Base-by-base conservation (phyloP, 2,113 vertebrate genomes). In the Brachypteracias leptosomus region DNA sequence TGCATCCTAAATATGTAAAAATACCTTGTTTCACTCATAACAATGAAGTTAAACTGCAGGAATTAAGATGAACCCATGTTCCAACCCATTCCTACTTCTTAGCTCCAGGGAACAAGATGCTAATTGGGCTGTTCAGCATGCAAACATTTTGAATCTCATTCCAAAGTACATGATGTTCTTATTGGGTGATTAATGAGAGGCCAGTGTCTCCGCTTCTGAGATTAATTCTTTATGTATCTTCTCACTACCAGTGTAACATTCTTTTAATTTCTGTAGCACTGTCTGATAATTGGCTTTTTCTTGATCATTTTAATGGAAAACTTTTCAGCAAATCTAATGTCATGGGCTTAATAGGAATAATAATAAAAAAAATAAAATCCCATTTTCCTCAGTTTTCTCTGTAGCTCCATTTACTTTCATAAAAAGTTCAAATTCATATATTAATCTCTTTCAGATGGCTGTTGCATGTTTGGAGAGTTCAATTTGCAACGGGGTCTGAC, bases 271-370 rank as follows among this genome's bases (percentile, higher is more conserved):
- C 85, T 91, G 58, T 79, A 88, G 49, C 40, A 55, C 81, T 91
- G 70, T 74, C 74, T 90, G 75, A 85, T 91, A 93, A 93, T 91
- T 94, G 71, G 40, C 46, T 76, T 8, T 62, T 90, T 94, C 96
- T 95, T 94, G 88, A 96, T 93, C 67, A 82, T 90, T 93, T 85
- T 90, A 95, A 94, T 83, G 46, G 82, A 88, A 94, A 88, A 73
- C 8, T 82, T 92, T 83, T 79, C 71, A 93, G 36, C 51, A 95
- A 92, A 90, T 80, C 75, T 90, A 73, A 93, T 85, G 61, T 87
- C 77, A 91, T 72, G 55, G 62, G 7, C 40, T 83, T 90, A 94
- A 78, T 51, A 94, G 85, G 26, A 85, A 85, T 57, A 93, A 93
- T 81, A 80, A 19, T 5, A 26, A 62, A 38, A 89, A 80, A 67